Evolutionary conservation across 2,797 vertebrate genomes (phyloP).

Genomic region (Rhadinocentrus ornatus): DNA sequence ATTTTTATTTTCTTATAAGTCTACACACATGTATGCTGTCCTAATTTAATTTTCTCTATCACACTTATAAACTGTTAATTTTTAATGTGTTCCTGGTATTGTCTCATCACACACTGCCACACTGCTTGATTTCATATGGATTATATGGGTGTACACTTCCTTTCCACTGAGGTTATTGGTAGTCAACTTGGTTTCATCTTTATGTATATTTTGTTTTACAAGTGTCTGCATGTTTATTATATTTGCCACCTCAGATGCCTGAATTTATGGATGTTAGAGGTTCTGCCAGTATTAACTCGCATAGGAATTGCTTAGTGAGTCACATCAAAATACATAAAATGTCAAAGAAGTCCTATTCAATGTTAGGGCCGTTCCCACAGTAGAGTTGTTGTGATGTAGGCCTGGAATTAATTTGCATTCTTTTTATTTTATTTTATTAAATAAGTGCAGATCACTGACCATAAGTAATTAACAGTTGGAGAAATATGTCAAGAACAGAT

Average conservation of each 20-base stretch:
- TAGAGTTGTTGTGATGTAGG: slow-evolving; percentile 14
- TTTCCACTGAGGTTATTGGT: slow-evolving; percentile 40
- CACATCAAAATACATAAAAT: slow-evolving; percentile 6
- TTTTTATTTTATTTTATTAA: slow-evolving; percentile 31
- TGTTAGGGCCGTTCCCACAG: neutral
- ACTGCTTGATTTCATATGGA: slow-evolving; percentile 45
- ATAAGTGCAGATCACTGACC: slow-evolving; percentile 34
- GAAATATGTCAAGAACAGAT: slow-evolving; percentile 15
- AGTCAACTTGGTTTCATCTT: slow-evolving; percentile 46
- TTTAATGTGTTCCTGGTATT: slow-evolving; percentile 53
- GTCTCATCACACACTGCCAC: slow-evolving; percentile 51
- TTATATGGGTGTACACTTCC: slow-evolving; percentile 32
- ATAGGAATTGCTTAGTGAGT: slow-evolving; percentile 14
- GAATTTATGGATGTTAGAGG: slow-evolving; percentile 22
- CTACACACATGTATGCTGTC: slow-evolving; percentile 60
- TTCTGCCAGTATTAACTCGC: slow-evolving; percentile 31
- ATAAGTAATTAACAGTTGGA: slow-evolving; percentile 8
- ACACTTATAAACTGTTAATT: slow-evolving; percentile 48
- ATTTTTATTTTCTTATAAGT: slow-evolving; percentile 59
- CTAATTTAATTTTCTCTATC: slow-evolving; percentile 69
- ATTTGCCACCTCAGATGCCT: slow-evolving; percentile 28
- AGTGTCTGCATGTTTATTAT: slow-evolving; percentile 34
- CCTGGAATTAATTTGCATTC: slow-evolving; percentile 34
- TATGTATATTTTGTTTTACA: slow-evolving; percentile 20
- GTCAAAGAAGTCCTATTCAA: neutral